A percentile compares a stretch with the other conserved stretches of the same genome.
phyloP scores from a whole-genome alignment of 2,797 vertebrate species.

The Sciurus carolinensis region DNA sequence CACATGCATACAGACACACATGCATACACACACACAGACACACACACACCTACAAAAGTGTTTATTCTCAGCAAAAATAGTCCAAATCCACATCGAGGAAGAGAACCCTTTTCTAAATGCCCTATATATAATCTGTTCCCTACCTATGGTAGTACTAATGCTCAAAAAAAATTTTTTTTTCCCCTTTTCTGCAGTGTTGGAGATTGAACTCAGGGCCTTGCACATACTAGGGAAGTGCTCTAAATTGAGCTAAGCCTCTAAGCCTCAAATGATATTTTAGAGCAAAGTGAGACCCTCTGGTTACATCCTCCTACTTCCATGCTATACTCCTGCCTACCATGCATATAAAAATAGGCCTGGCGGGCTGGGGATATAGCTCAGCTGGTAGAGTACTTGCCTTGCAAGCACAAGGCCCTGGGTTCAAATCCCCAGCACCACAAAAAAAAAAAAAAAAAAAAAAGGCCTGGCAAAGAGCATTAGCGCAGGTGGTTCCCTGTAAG shows the following conservation, averaged over 20 bases:
- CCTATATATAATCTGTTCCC: neutral
- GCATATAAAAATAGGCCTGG: neutral
- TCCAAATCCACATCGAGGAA: conserved; percentile 37
- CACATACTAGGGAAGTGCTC: neutral
- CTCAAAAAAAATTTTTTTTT: neutral
- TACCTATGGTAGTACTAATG: neutral
- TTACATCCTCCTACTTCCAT: neutral
- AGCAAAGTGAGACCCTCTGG: neutral
- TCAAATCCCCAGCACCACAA: no score
- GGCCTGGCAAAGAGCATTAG: neutral
- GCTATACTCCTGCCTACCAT: neutral
- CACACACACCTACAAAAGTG: neutral
- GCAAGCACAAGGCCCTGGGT: no score
- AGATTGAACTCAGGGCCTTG: neutral
- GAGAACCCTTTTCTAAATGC: conserved; percentile 14
- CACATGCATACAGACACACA: neutral
- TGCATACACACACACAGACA: neutral
- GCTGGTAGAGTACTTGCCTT: no score
- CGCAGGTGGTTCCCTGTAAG: neutral
- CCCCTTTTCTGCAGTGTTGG: no score
- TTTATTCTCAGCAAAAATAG: neutral
- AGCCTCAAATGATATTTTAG: neutral
- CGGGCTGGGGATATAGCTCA: no score
- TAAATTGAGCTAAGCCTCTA: neutral
- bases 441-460: neutral